Evolutionary conservation across 2,113 vertebrate species (phyloP), one percentile per base, ranked within the genome.

Genomic region (Cyphomyrus discorhynchus): DNA sequence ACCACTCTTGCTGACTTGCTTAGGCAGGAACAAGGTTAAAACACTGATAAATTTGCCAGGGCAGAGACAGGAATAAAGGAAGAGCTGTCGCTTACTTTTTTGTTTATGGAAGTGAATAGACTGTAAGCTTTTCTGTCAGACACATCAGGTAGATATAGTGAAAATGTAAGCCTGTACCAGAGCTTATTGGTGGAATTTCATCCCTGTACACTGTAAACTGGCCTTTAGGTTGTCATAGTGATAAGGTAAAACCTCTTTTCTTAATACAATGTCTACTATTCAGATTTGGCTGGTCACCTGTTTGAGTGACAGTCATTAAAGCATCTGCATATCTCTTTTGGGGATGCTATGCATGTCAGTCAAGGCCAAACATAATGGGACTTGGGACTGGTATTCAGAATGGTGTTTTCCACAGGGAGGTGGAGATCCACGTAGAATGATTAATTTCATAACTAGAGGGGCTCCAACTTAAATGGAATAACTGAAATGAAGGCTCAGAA

Each of bases 391-490:
- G 27, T 31, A 42, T 88, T 56, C 87, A 31, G 87, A n/a, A 21
- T 62, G n/a, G 50, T 19, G 13, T 53, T 13, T 66, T 88, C 53
- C 39, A n/a, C 24, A 46, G 87, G 31, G 56, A 62, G 15, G 21
- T 45, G 53, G 53, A 66, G 87, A 46, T 88, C 39, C 17, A 17
- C n/a, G 56, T 45, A 56, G 13, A 87, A 45, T 88, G 87, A 66
- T 88, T 58, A 58, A 45, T 58, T 88, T 56, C 24, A 45, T 88
- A 66, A 88, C 87, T 45, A 42, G 39, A 24, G 87, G 87, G 87
- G 53, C 15, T 62, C 17, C 17, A 24, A 66, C 87, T 62, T 88
- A 87, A 87, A 49, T 53, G 50, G 49, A 45, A 50, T 39, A 39
- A 62, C 21, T 5, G 39, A 66, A 35, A 88, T 88, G 87, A 88